Base-by-base conservation (phyloP, 2,113 vertebrate genomes). In the Oreochromis niloticus region DNA sequence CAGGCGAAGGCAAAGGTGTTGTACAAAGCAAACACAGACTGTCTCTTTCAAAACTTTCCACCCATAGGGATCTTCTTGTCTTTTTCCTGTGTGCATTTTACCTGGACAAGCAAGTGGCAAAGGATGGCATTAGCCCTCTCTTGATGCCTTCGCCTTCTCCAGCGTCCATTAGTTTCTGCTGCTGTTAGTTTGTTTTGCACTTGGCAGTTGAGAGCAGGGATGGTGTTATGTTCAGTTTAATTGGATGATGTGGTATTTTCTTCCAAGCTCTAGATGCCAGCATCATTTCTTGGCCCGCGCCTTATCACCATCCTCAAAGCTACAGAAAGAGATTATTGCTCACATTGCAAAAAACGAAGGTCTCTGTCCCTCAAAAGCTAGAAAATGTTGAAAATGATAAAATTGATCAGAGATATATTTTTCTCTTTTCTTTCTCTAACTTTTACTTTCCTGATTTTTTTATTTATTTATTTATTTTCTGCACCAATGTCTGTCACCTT, bases 161-260 rank as follows among this genome's bases (percentile, higher is more conserved):
- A 3, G 56, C 48, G 2, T 87, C 83, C 32, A 48, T 83, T 81
- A 6, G 24, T 59, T 80, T 89, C 63, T 82, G 82, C 81, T 50
- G 82, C 34, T 19, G n/a, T 24, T 80, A 52, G 82, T 87, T 82
- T 87, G 71, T 82, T 81, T 81, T 89, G 54, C 85, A 54, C 73
- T 91, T 87, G 87, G 83, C 83, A 73, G 71, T 84, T 30, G 14
- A 52, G 75, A 87, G 59, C 84, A 61, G 66, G 57, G 50, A 68
- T 34, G 52, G 82, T 88, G 85, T 89, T 85, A 79, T 86, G 68
- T 86, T 92, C 59, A 36, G 6, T 55, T 88, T 85, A 83, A 88
- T 85, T 71, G 80, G 85, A 90, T 88, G 83, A 86, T 86, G 75
- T 36, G 73, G 43, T 59, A 27, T 89, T 83, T 75, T 61, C 57